Evolutionary conservation across 2,113 vertebrate species (phyloP).

Genomic region (Ramphastos sulfuratus): DNA sequence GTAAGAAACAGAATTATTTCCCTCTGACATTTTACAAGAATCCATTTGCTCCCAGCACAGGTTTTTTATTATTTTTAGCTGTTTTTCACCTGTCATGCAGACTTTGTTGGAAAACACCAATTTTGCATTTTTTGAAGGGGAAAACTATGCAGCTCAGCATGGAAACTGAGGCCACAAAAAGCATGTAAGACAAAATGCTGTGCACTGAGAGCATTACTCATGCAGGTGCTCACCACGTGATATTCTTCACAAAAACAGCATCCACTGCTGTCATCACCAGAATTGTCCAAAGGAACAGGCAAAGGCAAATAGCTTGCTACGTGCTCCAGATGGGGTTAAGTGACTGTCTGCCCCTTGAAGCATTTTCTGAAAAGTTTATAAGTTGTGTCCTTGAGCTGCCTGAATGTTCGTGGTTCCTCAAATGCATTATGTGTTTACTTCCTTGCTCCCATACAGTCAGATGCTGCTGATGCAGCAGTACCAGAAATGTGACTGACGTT

Average conservation of each 20-base stretch:
- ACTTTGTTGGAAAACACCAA: neutral
- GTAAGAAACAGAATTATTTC: neutral
- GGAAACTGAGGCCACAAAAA: neutral
- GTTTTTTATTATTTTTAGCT: neutral
- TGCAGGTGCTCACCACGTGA: neutral
- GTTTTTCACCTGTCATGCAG: neutral
- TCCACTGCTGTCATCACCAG: neutral
- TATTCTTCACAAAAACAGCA: neutral
- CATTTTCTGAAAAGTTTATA: conserved; percentile 7
- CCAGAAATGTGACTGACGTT: neutral
- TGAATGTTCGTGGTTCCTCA: conserved; percentile 26
- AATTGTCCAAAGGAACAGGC: neutral
- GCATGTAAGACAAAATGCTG: neutral
- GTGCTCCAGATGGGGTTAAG: conserved; percentile 20
- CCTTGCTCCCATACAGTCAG: neutral
- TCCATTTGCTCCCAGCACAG: neutral
- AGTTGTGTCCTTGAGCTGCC: conserved; percentile 27
- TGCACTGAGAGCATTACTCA: neutral
- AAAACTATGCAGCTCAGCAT: neutral
- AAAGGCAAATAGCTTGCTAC: conserved; percentile 19
- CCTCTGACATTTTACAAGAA: neutral
- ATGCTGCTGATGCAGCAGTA: neutral
- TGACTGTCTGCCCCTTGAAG: conserved; percentile 5
- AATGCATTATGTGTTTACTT: neutral
- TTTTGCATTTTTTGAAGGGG: neutral